A percentile compares a stretch with the other conserved stretches of the same genome.
phyloP scores from a whole-genome alignment of 2,113 vertebrate species.

The Chaetorhynchus papuensis region DNA sequence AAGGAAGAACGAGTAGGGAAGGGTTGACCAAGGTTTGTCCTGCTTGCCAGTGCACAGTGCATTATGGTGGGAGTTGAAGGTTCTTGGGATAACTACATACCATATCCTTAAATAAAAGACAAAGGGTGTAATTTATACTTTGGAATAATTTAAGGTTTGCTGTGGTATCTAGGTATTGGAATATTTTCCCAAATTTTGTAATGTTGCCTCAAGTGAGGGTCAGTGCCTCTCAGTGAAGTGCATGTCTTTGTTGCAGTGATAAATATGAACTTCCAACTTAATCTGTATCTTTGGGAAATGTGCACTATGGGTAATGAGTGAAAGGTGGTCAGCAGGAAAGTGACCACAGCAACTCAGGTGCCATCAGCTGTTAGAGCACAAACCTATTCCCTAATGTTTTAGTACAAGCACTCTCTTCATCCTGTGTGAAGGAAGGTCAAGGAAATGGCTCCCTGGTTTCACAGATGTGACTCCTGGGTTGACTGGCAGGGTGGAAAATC shows the following conservation, averaged over 20 bases:
- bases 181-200: neutral
- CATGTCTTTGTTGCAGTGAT: neutral
- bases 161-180: neutral
- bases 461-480: neutral
- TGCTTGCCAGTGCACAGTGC: rapidly evolving
- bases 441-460: neutral
- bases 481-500: neutral
- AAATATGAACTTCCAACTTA: neutral
- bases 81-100: neutral
- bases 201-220: neutral
- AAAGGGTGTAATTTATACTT: neutral
- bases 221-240: neutral
- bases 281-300: neutral
- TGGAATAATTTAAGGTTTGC: rapidly evolving
- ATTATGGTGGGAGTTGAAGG: neutral
- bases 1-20: neutral
- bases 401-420: neutral
- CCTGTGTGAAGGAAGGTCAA: neutral
- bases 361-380: neutral
- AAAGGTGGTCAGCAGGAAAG: neutral
- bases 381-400: neutral
- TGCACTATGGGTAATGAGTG: neutral
- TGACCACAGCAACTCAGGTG: neutral
- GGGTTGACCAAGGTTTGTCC: neutral
- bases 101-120: neutral